Percentiles rank a stretch among this genome's conserved stretches.
Conservation (phyloP, 2,113 vertebrate genomes). For the Labeo rohita region DNA sequence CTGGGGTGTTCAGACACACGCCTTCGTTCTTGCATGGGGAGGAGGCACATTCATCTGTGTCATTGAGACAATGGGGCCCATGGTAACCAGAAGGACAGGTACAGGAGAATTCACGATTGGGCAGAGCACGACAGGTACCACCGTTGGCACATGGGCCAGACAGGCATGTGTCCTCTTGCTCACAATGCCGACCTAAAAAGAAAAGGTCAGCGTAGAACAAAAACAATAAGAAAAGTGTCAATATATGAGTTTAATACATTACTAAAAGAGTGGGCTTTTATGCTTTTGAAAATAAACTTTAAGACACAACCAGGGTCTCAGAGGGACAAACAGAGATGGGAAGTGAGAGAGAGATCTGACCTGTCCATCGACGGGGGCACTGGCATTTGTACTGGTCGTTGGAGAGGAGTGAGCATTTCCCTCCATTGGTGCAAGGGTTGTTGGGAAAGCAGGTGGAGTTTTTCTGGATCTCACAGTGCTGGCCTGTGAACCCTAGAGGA, state of each 20-base stretch:
- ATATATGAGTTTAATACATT: not conserved
- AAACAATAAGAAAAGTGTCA: not conserved
- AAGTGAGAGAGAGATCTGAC: slow-evolving; percentile 65
- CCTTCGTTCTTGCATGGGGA: slow-evolving; percentile 81
- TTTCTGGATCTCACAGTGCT: slow-evolving; percentile 81
- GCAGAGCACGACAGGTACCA: slow-evolving; percentile 78
- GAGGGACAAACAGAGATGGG: not conserved
- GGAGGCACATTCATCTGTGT: slow-evolving; percentile 84
- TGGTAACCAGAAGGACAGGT: slow-evolving; percentile 81
- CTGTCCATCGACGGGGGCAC: slow-evolving; percentile 86
- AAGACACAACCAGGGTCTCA: not conserved
- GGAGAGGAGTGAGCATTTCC: slow-evolving; percentile 79
- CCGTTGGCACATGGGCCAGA: slow-evolving; percentile 87
- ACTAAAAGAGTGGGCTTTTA: not conserved
- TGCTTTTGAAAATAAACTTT: not conserved
- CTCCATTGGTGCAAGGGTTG: slow-evolving; percentile 84
- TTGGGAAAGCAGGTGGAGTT: slow-evolving; percentile 85
- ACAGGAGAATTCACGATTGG: slow-evolving; percentile 83
- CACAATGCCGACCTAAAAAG: slow-evolving; percentile 81
- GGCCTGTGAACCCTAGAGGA: slow-evolving; percentile 82
- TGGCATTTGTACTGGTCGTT: slow-evolving; percentile 82
- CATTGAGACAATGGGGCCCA: slow-evolving; percentile 83
- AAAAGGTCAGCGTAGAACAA: not conserved
- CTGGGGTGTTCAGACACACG: slow-evolving; percentile 80
- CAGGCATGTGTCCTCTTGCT: slow-evolving; percentile 84